Evolutionary conservation across 2,113 vertebrate genomes (phyloP), one percentile per base, ranked within the genome.

Genomic region (Nerophis lumbriciformis): DNA sequence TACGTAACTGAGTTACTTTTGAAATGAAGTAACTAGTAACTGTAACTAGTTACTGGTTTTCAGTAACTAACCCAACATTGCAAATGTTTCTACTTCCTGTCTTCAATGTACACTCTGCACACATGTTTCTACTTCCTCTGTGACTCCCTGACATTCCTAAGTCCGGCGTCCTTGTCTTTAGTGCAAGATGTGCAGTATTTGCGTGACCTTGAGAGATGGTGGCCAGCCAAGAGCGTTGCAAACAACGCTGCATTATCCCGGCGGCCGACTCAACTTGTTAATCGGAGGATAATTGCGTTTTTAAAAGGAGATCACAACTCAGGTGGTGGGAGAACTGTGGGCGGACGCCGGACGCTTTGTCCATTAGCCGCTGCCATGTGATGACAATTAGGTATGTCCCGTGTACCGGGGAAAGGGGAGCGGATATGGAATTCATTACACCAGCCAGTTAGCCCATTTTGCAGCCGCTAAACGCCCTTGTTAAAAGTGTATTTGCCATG

Each of bases 171-270:
- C 28, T 28, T 4, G 28, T 3, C 1, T 28, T 28, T 4, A 28
- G 81, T 92, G 92, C 91, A 81, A 93, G 89, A 92, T 90, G 92
- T 89, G 89, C 87, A 88, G 85, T 85, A 88, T 87, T 92, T 77
- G 90, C 89, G 89, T 94, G 91, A 92, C 93, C 91, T 91, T 91
- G 90, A 89, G 52, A 63, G 81, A 83, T 90, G 90, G 88, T 90
- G 84, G 72, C 65, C 85, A 57, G 85, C 87, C 92, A 89, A 80
- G 73, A 88, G 80, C 75, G 79, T 70, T 87, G 89, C 85, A 87
- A 90, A 87, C 65, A 83, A 91, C 90, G 88, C 28, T 84, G 72
- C 60, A 86, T 77, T 88, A 83, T 90, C 87, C 86, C 91, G 81
- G 71, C 77, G 79, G 70, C 78, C 76, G 85, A 77, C 57, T 82